A percentile compares a stretch with the other conserved stretches of the same genome.
Conservation (phyloP, 2,888 invertebrate genomes). For the Plemyria rubiginata region DNA sequence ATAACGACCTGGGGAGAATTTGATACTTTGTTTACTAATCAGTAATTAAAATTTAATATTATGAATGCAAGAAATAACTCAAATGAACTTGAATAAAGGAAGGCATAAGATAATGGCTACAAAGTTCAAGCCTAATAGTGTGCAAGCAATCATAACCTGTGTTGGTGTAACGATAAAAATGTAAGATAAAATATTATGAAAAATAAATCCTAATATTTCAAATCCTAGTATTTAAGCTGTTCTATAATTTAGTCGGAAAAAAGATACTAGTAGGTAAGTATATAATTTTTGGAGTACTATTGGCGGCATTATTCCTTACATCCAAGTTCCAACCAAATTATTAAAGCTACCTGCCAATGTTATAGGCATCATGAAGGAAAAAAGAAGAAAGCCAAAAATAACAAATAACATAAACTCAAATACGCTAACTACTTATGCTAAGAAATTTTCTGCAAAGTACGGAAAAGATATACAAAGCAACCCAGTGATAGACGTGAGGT, state of each 20-base stretch:
- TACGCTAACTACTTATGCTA: too few species aligned
- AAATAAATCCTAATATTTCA: too few species aligned
- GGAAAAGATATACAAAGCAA: conserved; percentile 7
- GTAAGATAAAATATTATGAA: too few species aligned
- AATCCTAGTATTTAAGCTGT: conserved; percentile 15
- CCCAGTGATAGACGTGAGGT: conserved; percentile 8
- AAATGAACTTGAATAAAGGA: conserved; percentile 32
- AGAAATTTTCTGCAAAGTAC: neutral
- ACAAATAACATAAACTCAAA: neutral
- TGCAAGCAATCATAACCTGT: conserved; percentile 7
- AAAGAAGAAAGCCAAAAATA: neutral
- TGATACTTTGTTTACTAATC: conserved; percentile 26
- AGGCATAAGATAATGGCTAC: conserved; percentile 28
- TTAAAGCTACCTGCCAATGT: too few species aligned
- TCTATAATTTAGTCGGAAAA: too few species aligned
- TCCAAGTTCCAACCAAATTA: too few species aligned
- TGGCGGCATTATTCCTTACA: too few species aligned
- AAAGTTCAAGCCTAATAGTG: conserved; percentile 15
- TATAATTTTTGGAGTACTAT: too few species aligned
- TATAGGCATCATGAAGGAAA: neutral
- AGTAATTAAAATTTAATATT: conserved; percentile 34
- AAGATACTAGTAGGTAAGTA: too few species aligned
- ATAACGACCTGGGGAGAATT: conserved; percentile 21
- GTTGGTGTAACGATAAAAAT: neutral
- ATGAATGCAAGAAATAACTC: conserved; percentile 24